These are phyloP conservation scores for Campaea margaritaria DNA, from an alignment of 2,888 invertebrate species.

Conservation along the genomic window DNA sequence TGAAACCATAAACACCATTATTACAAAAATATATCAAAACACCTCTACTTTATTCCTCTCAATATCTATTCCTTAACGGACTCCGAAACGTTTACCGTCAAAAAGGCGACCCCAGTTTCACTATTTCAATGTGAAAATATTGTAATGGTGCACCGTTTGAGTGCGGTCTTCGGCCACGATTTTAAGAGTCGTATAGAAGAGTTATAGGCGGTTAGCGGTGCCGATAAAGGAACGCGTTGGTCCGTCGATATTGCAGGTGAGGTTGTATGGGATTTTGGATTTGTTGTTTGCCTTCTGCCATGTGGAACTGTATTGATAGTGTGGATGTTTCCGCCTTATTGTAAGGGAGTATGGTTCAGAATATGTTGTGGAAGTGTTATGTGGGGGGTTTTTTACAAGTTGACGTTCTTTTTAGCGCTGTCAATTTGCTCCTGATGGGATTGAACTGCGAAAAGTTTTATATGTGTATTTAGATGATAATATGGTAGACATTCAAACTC, in stretches of 20 bases:
- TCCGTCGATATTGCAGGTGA: slow-evolving; percentile 32
- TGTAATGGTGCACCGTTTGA: slow-evolving; percentile 59
- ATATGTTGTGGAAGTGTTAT: not conserved
- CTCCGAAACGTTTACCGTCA: slow-evolving; percentile 39
- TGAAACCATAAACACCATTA: too few species aligned
- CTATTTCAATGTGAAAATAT: slow-evolving; percentile 66
- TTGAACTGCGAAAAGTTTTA: too few species aligned
- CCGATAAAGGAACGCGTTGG: slow-evolving; percentile 49
- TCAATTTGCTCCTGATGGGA: too few species aligned
- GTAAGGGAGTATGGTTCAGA: not conserved
- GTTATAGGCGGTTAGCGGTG: slow-evolving; percentile 53
- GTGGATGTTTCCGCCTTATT: not conserved
- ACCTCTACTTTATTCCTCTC: slow-evolving; percentile 9
- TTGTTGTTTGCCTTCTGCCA: slow-evolving; percentile 13
- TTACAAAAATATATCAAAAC: too few species aligned
- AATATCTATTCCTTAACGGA: slow-evolving; percentile 14
- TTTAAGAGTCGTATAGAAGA: slow-evolving; percentile 63
- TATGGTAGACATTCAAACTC: too few species aligned
- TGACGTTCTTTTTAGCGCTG: not conserved
- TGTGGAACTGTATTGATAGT: not conserved
- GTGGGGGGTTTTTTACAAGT: not conserved
- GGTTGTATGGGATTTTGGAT: slow-evolving; percentile 27
- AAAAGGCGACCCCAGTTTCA: slow-evolving; percentile 39
- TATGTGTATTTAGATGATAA: too few species aligned
- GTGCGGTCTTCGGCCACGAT: slow-evolving; percentile 53